Conservation (phyloP, 2,888 invertebrate species). For the Leucozona laternaria region DNA sequence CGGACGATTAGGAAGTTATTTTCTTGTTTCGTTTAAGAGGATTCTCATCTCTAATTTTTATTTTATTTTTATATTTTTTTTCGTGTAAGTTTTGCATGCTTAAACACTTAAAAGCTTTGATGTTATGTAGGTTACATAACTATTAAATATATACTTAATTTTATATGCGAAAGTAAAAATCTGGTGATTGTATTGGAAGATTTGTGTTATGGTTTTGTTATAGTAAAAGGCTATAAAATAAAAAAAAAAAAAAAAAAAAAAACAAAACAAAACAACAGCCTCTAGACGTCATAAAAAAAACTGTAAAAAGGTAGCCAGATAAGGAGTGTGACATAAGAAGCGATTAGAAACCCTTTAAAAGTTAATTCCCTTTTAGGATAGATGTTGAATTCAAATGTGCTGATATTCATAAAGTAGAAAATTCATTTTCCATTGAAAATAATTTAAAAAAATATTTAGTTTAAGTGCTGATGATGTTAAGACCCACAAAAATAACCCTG, state of each 20-base stretch:
- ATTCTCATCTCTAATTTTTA: slow-evolving; percentile 19
- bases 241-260: background rate
- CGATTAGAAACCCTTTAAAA: background rate
- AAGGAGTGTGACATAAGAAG: background rate
- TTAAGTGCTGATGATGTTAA: background rate
- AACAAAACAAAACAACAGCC: background rate
- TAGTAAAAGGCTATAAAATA: slow-evolving; percentile 1
- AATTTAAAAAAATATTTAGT: background rate
- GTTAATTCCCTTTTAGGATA: background rate
- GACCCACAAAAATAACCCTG: too few species aligned
- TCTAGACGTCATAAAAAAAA: background rate
- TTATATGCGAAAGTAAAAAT: slow-evolving; percentile 3
- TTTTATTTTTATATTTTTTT: background rate
- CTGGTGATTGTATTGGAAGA: slow-evolving; percentile 6
- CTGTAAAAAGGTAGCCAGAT: slow-evolving; percentile 9
- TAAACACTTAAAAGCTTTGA: background rate
- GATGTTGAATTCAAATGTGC: background rate
- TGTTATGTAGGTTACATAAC: background rate
- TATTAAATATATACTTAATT: background rate
- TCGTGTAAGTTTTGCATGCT: background rate
- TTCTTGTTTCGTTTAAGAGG: slow-evolving; percentile 31
- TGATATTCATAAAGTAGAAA: too few species aligned
- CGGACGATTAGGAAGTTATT: slow-evolving; percentile 48
- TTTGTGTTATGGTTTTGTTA: slow-evolving; percentile 1
- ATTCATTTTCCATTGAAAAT: too few species aligned